A percentile compares a stretch with the other conserved stretches of the same genome.
These are phyloP conservation scores for Bellardia bayeri DNA, from an alignment of 2,888 invertebrate genomes.

Conservation along the genomic window DNA sequence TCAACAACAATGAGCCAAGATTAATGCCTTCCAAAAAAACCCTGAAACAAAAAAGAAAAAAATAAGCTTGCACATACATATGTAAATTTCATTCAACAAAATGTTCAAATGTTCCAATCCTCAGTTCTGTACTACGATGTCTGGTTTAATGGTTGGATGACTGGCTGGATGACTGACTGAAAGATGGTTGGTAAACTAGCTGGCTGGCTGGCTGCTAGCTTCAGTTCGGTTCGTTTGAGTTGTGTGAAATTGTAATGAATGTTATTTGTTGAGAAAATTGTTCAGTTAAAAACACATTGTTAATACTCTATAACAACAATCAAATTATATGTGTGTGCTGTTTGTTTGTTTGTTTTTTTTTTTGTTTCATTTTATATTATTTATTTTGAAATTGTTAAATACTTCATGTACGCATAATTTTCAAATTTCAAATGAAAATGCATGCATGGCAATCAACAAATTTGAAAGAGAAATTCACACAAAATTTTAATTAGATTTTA, in stretches of 20 bases:
- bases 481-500: conserved; percentile 39
- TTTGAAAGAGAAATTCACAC: conserved; percentile 45
- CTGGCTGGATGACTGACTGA: conserved; percentile 15
- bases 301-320: conserved; percentile 49
- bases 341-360: conserved; percentile 1
- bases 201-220: not conserved
- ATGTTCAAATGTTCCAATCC: not conserved
- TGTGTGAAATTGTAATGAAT: conserved; percentile 62
- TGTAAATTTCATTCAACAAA: conserved; percentile 52
- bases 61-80: conserved; percentile 45
- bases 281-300: conserved; percentile 45
- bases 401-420: conserved; percentile 42
- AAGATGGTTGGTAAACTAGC: not conserved
- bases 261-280: conserved; percentile 58
- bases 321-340: conserved; percentile 46
- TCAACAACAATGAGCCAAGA: conserved; percentile 72
- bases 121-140: not conserved
- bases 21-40: conserved; percentile 66
- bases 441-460: conserved; percentile 59
- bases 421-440: conserved; percentile 49
- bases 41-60: not conserved
- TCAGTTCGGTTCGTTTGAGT: not conserved
- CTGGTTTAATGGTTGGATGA: conserved; percentile 31
- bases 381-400: conserved; percentile 28
- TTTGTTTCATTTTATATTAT: conserved; percentile 6